Evolutionary conservation across 1,140 invertebrate species (phyloP).

Genomic region (Pseudomyrmex concolor): DNA sequence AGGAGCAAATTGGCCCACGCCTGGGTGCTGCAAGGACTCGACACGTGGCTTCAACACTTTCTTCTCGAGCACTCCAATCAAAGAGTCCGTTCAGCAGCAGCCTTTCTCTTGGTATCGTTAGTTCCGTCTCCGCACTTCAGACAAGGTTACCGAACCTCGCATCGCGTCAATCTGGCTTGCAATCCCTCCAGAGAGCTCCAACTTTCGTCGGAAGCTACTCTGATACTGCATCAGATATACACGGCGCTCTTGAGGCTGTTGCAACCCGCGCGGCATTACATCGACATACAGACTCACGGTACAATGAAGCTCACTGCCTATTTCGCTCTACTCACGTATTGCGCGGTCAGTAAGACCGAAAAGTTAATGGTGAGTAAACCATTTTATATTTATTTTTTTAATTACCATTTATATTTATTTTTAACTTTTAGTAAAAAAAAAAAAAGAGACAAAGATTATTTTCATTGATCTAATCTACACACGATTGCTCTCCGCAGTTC

Average conservation of each 20-base stretch:
- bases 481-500: conserved; percentile 86
- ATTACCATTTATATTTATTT: too few relatives aligned
- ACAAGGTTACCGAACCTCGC: conserved; percentile 91
- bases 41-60: conserved; percentile 95
- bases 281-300: conserved; percentile 93
- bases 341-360: conserved; percentile 94
- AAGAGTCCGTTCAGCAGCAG: conserved; percentile 93
- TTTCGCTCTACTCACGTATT: conserved; percentile 95
- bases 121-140: conserved; percentile 95
- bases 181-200: conserved; percentile 84
- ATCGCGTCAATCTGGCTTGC: conserved; percentile 84
- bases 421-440: not conserved
- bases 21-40: conserved; percentile 94
- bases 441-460: not conserved
- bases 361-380: conserved; percentile 93
- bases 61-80: conserved; percentile 94
- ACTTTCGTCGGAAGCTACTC: conserved; percentile 89
- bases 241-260: conserved; percentile 91
- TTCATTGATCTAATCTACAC: not conserved
- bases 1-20: conserved; percentile 95
- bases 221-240: conserved; percentile 94
- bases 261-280: conserved; percentile 93
- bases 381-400: too few relatives aligned
- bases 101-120: conserved; percentile 93
- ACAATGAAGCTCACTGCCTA: conserved; percentile 96